Evolutionary conservation across 2,888 invertebrate genomes (phyloP).

Genomic region (Thymelicus sylvestris): DNA sequence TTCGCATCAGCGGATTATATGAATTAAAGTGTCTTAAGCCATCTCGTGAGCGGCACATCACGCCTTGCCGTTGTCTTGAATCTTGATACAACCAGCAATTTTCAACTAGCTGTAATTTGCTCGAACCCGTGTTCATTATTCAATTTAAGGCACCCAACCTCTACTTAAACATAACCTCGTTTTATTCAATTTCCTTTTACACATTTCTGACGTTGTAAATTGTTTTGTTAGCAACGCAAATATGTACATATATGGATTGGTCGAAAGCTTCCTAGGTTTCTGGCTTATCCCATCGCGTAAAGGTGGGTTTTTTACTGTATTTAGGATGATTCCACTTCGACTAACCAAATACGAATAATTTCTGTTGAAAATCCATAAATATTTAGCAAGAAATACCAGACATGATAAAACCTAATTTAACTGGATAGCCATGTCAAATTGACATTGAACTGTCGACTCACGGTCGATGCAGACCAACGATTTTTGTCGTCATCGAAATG

Average conservation of each 20-base stretch:
- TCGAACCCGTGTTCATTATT: slow-evolving; percentile 57
- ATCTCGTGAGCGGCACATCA: slow-evolving; percentile 61
- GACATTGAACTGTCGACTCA: slow-evolving; percentile 23
- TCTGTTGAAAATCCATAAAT: neutral
- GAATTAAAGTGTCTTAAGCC: slow-evolving; percentile 67
- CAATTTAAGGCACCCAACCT: slow-evolving; percentile 55
- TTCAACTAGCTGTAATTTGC: slow-evolving; percentile 53
- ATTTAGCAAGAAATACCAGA: neutral
- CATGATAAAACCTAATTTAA: neutral
- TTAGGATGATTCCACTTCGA: too few species aligned
- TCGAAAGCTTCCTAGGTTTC: slow-evolving; percentile 4
- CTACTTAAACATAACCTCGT: slow-evolving; percentile 35
- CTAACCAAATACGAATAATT: too few species aligned
- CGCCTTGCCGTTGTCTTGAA: slow-evolving; percentile 49
- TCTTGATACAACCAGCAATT: slow-evolving; percentile 59
- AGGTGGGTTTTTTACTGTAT: neutral
- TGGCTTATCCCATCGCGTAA: neutral
- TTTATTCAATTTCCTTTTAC: slow-evolving; percentile 29
- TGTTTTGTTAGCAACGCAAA: slow-evolving; percentile 23
- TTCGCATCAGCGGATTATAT: slow-evolving; percentile 56
- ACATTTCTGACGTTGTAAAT: slow-evolving; percentile 30
- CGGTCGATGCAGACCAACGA: slow-evolving; percentile 29
- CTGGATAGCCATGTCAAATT: neutral
- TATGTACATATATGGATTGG: slow-evolving; percentile 11
- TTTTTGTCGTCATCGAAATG: slow-evolving; percentile 21